phyloP scores from a whole-genome alignment of 2,113 vertebrate species.

The Urocolius indicus region DNA sequence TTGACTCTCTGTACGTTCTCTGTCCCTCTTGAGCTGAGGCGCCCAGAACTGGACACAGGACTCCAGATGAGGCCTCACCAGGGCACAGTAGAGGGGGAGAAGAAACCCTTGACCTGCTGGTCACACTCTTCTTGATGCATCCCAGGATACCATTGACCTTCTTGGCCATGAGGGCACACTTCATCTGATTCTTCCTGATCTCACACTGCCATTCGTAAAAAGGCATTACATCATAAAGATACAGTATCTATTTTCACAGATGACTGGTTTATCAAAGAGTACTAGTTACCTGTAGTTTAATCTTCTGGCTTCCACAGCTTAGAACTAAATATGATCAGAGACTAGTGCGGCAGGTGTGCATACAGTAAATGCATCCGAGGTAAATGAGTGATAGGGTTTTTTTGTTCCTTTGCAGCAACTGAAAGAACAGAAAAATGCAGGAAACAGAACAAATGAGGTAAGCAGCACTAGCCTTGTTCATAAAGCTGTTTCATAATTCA shows the following conservation, averaged over 20 bases:
- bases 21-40: too few relatives aligned
- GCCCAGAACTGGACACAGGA: too few relatives aligned
- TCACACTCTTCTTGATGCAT: too few relatives aligned
- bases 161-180: background rate
- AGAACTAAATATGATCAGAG: background rate
- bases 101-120: too few relatives aligned
- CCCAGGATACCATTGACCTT: too few relatives aligned
- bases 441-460: conserved; percentile 93
- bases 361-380: background rate
- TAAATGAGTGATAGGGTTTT: background rate
- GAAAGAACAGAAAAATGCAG: conserved; percentile 93
- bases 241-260: background rate
- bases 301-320: background rate
- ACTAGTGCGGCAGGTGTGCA: background rate
- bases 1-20: too few relatives aligned
- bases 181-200: background rate
- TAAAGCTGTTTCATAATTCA: background rate
- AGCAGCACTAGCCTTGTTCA: background rate
- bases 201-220: background rate
- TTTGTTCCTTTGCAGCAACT: conserved; percentile 84
- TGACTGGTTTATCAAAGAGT: background rate
- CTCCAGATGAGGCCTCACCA: too few relatives aligned
- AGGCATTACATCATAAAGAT: background rate
- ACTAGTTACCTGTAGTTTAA: background rate
- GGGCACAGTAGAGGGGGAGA: too few relatives aligned